phyloP scores from a whole-genome alignment of 2,888 invertebrate species.

The Dyspetes luteomarginatus region DNA sequence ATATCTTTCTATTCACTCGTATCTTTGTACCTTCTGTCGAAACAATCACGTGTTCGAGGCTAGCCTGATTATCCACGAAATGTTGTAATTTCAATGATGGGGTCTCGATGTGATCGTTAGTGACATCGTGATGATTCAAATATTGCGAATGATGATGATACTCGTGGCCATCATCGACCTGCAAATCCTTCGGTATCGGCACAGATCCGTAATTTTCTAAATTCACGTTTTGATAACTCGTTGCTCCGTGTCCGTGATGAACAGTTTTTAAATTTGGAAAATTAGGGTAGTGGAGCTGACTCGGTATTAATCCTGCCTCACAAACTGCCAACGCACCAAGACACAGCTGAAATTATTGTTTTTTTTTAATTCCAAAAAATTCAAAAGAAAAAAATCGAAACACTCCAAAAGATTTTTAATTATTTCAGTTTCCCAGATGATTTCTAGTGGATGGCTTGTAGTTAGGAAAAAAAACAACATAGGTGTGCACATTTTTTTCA shows the following conservation, averaged over 20 bases:
- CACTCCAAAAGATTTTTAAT: no score
- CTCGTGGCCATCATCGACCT: constrained; percentile 62
- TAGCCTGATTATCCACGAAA: constrained; percentile 22
- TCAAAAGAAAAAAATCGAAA: not conserved
- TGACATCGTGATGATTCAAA: constrained; percentile 48
- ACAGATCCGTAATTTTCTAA: constrained; percentile 74
- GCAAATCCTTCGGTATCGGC: constrained; percentile 69
- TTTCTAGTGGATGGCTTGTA: no score
- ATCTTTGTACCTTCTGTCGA: constrained; percentile 62
- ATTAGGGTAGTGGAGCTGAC: constrained; percentile 64
- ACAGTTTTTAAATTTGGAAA: constrained; percentile 75
- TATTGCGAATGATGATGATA: constrained; percentile 47
- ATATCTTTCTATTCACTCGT: no score
- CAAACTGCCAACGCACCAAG: constrained; percentile 67
- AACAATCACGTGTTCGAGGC: constrained; percentile 46
- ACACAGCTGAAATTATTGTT: constrained; percentile 70
- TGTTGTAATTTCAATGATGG: constrained; percentile 1
- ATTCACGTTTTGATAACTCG: constrained; percentile 79
- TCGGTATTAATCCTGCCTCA: constrained; percentile 73
- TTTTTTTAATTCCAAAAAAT: constrained; percentile 2
- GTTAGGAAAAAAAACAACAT: no score
- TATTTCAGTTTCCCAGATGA: no score
- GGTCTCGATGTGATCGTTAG: constrained; percentile 8
- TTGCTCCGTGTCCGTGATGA: constrained; percentile 78
- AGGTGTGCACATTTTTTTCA: no score